These are phyloP conservation scores for Melitaea cinxia DNA, from an alignment of 1,140 invertebrate species.

Conservation along the genomic window DNA sequence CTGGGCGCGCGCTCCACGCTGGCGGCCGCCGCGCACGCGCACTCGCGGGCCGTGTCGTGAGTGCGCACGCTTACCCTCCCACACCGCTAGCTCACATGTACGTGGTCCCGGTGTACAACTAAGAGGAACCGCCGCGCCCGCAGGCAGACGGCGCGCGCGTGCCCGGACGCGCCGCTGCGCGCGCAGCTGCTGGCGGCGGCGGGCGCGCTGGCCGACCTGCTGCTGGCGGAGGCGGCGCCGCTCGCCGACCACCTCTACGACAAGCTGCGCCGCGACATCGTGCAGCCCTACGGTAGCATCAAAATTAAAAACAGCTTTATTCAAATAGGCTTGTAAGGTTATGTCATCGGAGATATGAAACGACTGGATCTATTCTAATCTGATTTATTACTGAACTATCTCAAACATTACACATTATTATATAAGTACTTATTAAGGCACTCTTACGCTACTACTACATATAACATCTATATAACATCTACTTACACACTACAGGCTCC, in stretches of 20 bases:
- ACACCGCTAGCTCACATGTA: no score
- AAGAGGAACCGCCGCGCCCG: background rate
- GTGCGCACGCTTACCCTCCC: constrained; percentile 13
- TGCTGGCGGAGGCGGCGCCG: constrained; percentile 50
- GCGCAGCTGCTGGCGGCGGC: constrained; percentile 46
- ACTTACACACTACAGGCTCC: no score
- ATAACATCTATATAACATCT: no score
- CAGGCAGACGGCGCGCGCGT: constrained; percentile 44
- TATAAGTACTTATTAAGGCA: no score
- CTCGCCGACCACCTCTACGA: constrained; percentile 38
- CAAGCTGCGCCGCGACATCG: constrained; percentile 43
- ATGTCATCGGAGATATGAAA: no score
- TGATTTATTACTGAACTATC: no score
- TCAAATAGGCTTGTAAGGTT: no score
- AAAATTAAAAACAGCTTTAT: no score
- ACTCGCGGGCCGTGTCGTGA: constrained; percentile 42
- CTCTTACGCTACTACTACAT: no score
- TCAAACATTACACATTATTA: no score
- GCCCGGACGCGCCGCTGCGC: constrained; percentile 43
- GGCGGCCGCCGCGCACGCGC: constrained; percentile 42
- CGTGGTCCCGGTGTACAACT: background rate
- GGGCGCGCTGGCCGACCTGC: constrained; percentile 49
- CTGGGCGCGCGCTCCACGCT: constrained; percentile 38
- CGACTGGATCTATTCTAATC: no score
- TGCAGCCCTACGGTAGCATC: constrained; percentile 55